Percentiles rank a stretch among this genome's conserved stretches.
Conservation (phyloP, 2,113 vertebrate genomes). For the Malurus cyaneus region DNA sequence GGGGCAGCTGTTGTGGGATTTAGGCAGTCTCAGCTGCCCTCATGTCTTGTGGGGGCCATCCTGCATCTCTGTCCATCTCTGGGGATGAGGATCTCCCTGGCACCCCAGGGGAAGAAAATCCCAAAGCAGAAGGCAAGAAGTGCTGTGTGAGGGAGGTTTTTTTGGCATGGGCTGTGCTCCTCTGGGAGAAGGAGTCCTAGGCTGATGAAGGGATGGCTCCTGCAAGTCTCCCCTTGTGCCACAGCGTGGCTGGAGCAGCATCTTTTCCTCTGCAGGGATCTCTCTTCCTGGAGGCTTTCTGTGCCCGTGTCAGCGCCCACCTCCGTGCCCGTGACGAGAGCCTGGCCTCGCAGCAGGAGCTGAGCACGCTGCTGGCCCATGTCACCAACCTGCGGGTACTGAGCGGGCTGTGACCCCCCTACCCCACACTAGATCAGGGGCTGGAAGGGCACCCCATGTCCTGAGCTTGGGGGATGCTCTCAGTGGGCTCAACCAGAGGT, state of each 20-base stretch:
- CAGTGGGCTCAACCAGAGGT: not conserved
- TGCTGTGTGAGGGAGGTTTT: not conserved
- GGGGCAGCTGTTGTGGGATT: fast-evolving
- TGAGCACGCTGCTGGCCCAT: constrained; percentile 71
- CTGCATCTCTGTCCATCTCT: not conserved
- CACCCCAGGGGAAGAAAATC: constrained; percentile 28
- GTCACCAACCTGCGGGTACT: constrained; percentile 79
- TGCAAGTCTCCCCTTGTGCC: fast-evolving
- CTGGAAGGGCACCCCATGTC: not conserved
- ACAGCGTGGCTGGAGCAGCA: not conserved
- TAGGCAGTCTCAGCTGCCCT: not conserved
- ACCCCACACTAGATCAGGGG: not conserved
- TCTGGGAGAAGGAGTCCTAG: not conserved
- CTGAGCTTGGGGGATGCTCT: not conserved
- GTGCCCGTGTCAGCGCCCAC: constrained; percentile 34
- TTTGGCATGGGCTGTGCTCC: fast-evolving
- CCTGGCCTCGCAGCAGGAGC: constrained; percentile 72
- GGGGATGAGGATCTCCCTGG: not conserved
- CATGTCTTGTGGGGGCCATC: not conserved
- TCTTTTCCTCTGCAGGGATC: not conserved
- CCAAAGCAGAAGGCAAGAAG: not conserved
- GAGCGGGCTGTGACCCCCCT: not conserved
- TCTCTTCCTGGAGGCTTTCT: constrained; percentile 72
- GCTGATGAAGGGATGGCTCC: not conserved
- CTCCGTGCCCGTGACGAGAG: constrained; percentile 65